These are phyloP conservation scores for Aspidoscelis tigris DNA, from an alignment of 2,113 vertebrate species.

Conservation along the genomic window DNA sequence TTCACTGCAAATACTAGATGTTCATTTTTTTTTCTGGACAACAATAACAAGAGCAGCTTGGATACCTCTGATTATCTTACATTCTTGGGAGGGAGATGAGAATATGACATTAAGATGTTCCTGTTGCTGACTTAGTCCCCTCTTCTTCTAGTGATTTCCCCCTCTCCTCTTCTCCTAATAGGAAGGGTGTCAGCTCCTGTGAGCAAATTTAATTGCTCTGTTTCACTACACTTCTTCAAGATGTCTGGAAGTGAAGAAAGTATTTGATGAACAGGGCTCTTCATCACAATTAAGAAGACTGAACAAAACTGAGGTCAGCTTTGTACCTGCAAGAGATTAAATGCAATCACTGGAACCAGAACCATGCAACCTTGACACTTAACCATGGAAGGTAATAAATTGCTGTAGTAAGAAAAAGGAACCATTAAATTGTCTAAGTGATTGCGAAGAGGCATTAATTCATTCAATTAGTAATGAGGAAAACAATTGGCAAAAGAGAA, in stretches of 20 bases:
- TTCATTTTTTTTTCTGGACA: not conserved
- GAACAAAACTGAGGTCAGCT: slow-evolving; percentile 27
- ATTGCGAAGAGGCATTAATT: slow-evolving; percentile 42
- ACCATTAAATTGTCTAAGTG: slow-evolving; percentile 33
- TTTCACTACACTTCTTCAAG: slow-evolving; percentile 15
- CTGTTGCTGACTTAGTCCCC: not conserved
- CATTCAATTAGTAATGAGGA: slow-evolving; percentile 37
- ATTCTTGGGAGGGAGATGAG: not conserved
- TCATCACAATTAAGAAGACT: slow-evolving; percentile 38
- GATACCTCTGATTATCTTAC: no score
- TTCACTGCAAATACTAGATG: not conserved
- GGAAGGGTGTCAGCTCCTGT: not conserved
- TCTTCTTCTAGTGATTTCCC: not conserved
- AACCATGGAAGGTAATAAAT: slow-evolving; percentile 32
- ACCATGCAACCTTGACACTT: slow-evolving; percentile 33
- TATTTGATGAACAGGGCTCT: slow-evolving; percentile 17
- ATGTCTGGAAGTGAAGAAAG: slow-evolving; percentile 14
- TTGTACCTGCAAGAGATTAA: slow-evolving; percentile 41
- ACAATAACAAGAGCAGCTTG: not conserved
- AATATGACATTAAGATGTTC: not conserved
- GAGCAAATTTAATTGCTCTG: slow-evolving; percentile 30
- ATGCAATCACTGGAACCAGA: slow-evolving; percentile 29
- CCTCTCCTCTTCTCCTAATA: not conserved
- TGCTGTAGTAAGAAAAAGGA: slow-evolving; percentile 22
- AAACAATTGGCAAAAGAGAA: slow-evolving; percentile 46